These are phyloP conservation scores for Atta texana DNA, from an alignment of 1,140 invertebrate genomes.

Conservation along the genomic window DNA sequence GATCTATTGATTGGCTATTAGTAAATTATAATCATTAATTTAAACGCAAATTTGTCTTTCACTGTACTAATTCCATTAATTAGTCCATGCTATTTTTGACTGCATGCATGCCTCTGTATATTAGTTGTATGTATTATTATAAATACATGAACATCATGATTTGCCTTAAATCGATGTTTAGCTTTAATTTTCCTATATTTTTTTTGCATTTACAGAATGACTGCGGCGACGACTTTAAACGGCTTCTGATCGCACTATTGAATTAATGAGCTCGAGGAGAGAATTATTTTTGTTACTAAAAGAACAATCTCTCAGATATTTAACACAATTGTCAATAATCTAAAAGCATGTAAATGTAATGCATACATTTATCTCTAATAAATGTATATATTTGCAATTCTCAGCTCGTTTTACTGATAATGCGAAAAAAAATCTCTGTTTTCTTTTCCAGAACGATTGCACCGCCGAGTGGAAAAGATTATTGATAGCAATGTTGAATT, in stretches of 20 bases:
- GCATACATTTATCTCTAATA: conserved; percentile 63
- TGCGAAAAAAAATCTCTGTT: conserved; percentile 63
- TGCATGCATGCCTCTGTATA: conserved; percentile 44
- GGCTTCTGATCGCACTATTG: conserved; percentile 86
- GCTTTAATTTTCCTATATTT: conserved; percentile 71
- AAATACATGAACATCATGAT: conserved; percentile 53
- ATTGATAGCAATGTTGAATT: conserved; percentile 87
- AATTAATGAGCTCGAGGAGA: conserved; percentile 77
- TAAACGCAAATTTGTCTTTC: not conserved
- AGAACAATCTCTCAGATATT: conserved; percentile 51
- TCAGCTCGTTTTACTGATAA: conserved; percentile 37
- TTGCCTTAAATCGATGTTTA: conserved; percentile 41
- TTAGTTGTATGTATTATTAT: not conserved
- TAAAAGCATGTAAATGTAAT: conserved; percentile 56
- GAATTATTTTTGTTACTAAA: conserved; percentile 65
- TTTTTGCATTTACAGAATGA: conserved; percentile 86
- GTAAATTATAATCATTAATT: conserved; percentile 24
- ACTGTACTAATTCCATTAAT: conserved; percentile 67
- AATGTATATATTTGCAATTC: conserved; percentile 50
- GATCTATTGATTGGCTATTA: conserved; percentile 16
- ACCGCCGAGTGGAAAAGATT: conserved; percentile 88
- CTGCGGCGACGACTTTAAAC: conserved; percentile 88
- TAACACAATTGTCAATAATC: conserved; percentile 65
- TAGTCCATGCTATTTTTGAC: not conserved
- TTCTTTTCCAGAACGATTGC: conserved; percentile 85